Evolutionary conservation across 2,113 vertebrate species (phyloP).

Genomic region (Aix galericulata): DNA sequence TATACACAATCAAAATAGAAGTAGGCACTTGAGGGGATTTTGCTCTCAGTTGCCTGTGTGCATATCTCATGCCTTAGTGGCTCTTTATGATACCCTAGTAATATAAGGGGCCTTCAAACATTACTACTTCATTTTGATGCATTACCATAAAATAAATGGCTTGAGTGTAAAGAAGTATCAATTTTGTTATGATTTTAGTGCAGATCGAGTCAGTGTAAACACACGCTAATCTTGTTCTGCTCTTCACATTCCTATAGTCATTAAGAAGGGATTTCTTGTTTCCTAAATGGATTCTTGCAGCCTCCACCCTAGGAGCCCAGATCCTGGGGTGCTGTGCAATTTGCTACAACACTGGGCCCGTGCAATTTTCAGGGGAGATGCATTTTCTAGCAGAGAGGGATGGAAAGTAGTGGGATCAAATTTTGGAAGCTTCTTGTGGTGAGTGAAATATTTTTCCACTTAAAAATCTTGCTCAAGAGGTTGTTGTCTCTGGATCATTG

Average conservation of each 20-base stretch:
- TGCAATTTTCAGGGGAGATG: background rate
- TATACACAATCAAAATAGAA: background rate
- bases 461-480: background rate
- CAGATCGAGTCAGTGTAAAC: background rate
- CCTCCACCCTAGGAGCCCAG: background rate
- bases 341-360: background rate
- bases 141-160: background rate
- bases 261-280: background rate
- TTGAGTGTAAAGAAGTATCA: background rate
- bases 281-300: background rate
- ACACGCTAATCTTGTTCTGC: background rate
- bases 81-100: background rate
- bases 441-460: background rate
- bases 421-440: background rate
- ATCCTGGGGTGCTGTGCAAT: background rate
- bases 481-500: background rate
- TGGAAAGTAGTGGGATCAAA: background rate
- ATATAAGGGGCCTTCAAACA: background rate
- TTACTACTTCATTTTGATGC: background rate
- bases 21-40: background rate
- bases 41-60: background rate
- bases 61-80: background rate
- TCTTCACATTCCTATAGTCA: background rate
- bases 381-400: background rate
- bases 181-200: background rate